Conservation (phyloP, 2,797 vertebrate genomes). For the Chaunax sp. region DNA sequence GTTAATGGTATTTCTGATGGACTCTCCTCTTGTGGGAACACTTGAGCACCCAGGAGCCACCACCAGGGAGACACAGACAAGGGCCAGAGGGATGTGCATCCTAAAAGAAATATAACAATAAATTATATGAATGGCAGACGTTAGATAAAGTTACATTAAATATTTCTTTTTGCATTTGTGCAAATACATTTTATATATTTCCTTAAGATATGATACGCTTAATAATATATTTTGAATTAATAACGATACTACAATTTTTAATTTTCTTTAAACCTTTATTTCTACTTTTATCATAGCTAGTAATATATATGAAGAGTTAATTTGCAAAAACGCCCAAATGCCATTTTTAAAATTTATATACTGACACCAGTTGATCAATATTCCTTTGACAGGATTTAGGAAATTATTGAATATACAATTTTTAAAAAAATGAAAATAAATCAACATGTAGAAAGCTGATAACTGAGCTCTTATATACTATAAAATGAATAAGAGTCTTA, state of each 20-base stretch:
- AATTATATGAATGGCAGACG: not conserved
- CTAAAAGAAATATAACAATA: conserved; percentile 6
- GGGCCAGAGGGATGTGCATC: conserved; percentile 51
- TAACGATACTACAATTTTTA: too few species aligned
- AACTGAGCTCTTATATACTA: not conserved
- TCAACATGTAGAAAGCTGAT: not conserved
- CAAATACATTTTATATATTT: not conserved
- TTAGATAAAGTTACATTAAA: not conserved
- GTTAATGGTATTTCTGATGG: conserved; percentile 5
- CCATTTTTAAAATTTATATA: too few species aligned
- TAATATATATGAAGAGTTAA: too few species aligned
- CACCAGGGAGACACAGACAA: conserved; percentile 45
- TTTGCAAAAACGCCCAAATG: too few species aligned
- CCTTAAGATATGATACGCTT: not conserved
- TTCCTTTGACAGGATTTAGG: not conserved
- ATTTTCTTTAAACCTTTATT: too few species aligned
- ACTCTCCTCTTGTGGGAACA: conserved; percentile 25
- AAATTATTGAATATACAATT: not conserved
- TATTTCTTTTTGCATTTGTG: not conserved
- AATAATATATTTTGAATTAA: too few species aligned
- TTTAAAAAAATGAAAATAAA: not conserved
- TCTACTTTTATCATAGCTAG: not conserved
- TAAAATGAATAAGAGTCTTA: conserved; percentile 42
- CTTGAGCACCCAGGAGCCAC: conserved; percentile 26
- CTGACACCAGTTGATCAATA: not conserved